Evolutionary conservation across 2,797 vertebrate genomes (phyloP).

Genomic region (Potorous gilbertii): DNA sequence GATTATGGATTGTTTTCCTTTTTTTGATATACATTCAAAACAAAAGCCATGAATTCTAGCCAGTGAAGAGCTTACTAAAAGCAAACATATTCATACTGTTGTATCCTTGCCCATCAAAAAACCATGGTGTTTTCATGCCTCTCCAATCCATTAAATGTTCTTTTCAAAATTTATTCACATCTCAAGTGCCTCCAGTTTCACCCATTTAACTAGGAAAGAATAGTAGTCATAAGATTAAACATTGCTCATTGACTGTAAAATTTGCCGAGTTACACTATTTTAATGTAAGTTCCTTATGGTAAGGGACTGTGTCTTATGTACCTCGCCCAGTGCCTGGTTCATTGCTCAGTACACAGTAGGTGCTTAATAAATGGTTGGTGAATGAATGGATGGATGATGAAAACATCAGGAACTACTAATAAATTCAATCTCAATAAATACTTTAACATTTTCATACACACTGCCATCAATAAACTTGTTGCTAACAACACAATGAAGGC

Average conservation of each 20-base stretch:
- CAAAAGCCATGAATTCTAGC: constrained; percentile 35
- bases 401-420: neutral
- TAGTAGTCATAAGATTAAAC: neutral
- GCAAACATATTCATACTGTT: neutral
- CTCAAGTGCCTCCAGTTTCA: constrained; percentile 3
- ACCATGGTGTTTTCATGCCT: neutral
- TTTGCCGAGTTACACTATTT: neutral
- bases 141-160: neutral
- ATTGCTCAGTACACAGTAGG: neutral
- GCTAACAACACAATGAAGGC: neutral
- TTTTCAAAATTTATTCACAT: neutral
- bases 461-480: neutral
- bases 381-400: constrained; percentile 4
- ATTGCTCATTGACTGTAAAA: neutral
- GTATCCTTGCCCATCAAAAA: neutral
- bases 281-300: neutral
- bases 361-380: neutral
- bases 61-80: neutral
- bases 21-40: constrained; percentile 54
- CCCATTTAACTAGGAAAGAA: constrained; percentile 21
- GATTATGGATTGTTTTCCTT: constrained; percentile 47
- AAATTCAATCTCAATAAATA: neutral
- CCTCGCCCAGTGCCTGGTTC: neutral
- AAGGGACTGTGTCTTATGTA: neutral
- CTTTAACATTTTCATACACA: neutral